These are phyloP conservation scores for Seriola dumerili DNA, from an alignment of 2,113 vertebrate species.

Conservation along the genomic window DNA sequence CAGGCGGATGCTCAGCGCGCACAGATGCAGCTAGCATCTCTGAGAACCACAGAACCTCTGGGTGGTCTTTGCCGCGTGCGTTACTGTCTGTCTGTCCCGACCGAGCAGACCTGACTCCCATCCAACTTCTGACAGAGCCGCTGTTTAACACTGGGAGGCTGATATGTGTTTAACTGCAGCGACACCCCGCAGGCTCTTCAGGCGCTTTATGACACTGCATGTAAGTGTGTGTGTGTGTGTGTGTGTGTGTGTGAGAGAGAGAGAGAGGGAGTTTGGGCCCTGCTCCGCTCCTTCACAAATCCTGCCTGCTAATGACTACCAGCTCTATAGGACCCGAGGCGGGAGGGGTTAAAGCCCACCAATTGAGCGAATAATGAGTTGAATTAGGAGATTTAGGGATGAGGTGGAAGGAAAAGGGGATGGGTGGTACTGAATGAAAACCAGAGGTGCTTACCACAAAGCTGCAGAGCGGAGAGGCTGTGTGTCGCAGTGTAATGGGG, in stretches of 20 bases:
- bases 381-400: conserved; percentile 86
- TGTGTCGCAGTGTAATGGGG: conserved; percentile 21
- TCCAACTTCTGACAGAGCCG: conserved; percentile 68
- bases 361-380: conserved; percentile 89
- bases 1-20: conserved; percentile 35
- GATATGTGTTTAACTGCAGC: conserved; percentile 69
- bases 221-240: conserved; percentile 18
- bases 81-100: conserved; percentile 62
- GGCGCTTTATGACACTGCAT: conserved; percentile 42
- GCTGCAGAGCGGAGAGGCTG: conserved; percentile 57
- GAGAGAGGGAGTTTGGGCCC: conserved; percentile 31
- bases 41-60: conserved; percentile 71
- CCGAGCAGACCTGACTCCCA: conserved; percentile 67
- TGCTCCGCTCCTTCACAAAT: conserved; percentile 70
- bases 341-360: conserved; percentile 82
- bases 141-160: conserved; percentile 62
- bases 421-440: conserved; percentile 82
- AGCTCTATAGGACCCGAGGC: conserved; percentile 81
- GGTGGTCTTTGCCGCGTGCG: conserved; percentile 78
- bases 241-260: conserved; percentile 26
- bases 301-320: conserved; percentile 85
- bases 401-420: conserved; percentile 68
- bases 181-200: conserved; percentile 65
- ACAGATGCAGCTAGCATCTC: conserved; percentile 61
- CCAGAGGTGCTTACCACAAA: conserved; percentile 83